Base-by-base conservation (phyloP, 2,888 invertebrate species). In the Limnephilus lunatus region DNA sequence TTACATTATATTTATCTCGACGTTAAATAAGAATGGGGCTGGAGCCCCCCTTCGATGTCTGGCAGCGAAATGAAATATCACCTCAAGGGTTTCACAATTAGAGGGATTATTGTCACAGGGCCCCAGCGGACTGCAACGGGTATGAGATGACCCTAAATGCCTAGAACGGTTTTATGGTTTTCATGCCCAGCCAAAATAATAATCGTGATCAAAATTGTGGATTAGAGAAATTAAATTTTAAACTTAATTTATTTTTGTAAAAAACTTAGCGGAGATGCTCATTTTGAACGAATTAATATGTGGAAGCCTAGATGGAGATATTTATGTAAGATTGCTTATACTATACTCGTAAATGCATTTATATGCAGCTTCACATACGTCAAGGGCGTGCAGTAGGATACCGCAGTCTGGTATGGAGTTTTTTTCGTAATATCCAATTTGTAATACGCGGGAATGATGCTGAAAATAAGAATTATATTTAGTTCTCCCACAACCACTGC, bases 51-150 rank as follows among this genome's bases (percentile, higher is more conserved):
- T 35, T 87, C 87, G 53, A 68, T 87, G 68, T 87, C 87, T 87
- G 68, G 87, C 87, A 87, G 31, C 48, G 90, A 90, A 92, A 92
- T 92, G 53, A 92, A 92, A 92, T 92, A 92, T 92, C 92, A 88
- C 89, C 89, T 91, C 89, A 91, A 88, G 88, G 92, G 92, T 90
- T 92, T 92, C 92, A 92, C 92, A 92, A 90, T 92, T 90, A 90
- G 92, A 92, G 90, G 68, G 92, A 93, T 93, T 93, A 93, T 93
- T 91, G 92, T 92, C 91, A 89, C 81, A 32, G 68, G 68, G 35
- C 81, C 88, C 85, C 31, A 82, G 82, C 25, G 82, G 35, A 85
- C 85, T 39, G 85, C 35, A 30, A 2, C 82, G 32, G 30, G 82
- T 14, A 4, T 1, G 30, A 30, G 15, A 68, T 2, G 53, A 68